Conservation (phyloP, 2,888 invertebrate genomes). For the Macrophya annulata region DNA sequence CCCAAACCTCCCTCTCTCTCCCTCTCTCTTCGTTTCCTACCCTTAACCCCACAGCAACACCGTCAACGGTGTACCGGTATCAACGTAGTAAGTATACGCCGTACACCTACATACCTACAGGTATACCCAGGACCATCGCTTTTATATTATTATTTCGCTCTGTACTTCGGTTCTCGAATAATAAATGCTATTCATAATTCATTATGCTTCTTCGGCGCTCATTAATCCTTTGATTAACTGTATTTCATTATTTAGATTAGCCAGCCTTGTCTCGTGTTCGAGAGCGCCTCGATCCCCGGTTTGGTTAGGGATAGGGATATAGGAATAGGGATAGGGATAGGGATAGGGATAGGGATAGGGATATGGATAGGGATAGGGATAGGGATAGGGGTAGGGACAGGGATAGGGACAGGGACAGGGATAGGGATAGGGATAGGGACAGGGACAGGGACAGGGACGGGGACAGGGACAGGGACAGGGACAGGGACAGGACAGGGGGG, state of each 20-base stretch:
- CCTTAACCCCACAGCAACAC: conserved; percentile 50
- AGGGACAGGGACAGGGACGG: not conserved
- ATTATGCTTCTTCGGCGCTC: conserved; percentile 73
- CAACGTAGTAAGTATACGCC: conserved; percentile 7
- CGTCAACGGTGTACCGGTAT: conserved; percentile 44
- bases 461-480: conserved; percentile 23
- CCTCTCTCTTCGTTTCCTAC: conserved; percentile 21
- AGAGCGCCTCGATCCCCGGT: conserved; percentile 27
- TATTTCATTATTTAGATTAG: conserved; percentile 73
- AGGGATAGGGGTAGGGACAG: not conserved
- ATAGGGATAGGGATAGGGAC: conserved; percentile 12
- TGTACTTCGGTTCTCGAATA: conserved; percentile 68
- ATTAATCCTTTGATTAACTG: conserved; percentile 76
- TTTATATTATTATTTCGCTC: conserved; percentile 67
- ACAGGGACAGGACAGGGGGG: not conserved
- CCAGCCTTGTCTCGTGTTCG: conserved; percentile 61
- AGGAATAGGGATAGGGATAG: not conserved
- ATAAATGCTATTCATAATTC: conserved; percentile 76
- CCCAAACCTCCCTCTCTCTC: not conserved
- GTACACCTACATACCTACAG: not conserved
- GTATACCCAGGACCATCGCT: conserved; percentile 47
- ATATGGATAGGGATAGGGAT: not conserved
- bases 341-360: not conserved
- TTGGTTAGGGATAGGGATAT: conserved; percentile 14
- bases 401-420: not conserved